Evolutionary conservation across 2,113 vertebrate genomes (phyloP).

Genomic region (Microcebus jonahi): DNA sequence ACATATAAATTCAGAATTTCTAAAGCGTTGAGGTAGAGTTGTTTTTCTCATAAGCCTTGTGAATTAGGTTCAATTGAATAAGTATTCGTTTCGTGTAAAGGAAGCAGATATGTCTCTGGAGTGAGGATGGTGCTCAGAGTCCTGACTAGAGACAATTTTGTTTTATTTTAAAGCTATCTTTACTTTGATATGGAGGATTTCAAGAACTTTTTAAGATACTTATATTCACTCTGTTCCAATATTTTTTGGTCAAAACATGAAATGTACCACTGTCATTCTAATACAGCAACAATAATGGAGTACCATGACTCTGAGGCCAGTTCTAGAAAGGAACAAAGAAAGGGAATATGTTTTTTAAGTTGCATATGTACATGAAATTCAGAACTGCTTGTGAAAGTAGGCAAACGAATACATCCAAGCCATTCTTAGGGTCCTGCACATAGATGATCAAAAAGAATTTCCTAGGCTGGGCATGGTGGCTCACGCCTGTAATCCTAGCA

Average conservation of each 20-base stretch:
- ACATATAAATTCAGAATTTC: not conserved
- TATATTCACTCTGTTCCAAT: not conserved
- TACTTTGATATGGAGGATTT: not conserved
- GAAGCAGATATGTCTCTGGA: not conserved
- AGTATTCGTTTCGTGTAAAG: not conserved
- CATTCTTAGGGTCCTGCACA: not conserved
- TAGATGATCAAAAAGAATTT: not conserved
- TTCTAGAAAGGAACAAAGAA: conserved; percentile 21
- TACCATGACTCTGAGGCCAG: not conserved
- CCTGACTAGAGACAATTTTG: not conserved
- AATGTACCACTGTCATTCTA: not conserved
- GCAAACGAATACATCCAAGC: not conserved
- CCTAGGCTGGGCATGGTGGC: too few species aligned
- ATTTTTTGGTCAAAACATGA: not conserved
- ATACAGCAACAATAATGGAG: not conserved
- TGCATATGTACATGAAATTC: not conserved
- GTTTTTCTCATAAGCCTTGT: not conserved
- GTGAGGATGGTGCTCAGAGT: not conserved
- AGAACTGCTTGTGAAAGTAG: not conserved
- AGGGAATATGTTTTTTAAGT: not conserved
- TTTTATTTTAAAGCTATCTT: not conserved
- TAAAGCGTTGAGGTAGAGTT: not conserved
- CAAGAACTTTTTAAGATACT: not conserved
- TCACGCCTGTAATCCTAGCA: too few species aligned
- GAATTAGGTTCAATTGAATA: not conserved